These are phyloP conservation scores for Aethina tumida DNA, from an alignment of 1,140 invertebrate species.

Conservation along the genomic window DNA sequence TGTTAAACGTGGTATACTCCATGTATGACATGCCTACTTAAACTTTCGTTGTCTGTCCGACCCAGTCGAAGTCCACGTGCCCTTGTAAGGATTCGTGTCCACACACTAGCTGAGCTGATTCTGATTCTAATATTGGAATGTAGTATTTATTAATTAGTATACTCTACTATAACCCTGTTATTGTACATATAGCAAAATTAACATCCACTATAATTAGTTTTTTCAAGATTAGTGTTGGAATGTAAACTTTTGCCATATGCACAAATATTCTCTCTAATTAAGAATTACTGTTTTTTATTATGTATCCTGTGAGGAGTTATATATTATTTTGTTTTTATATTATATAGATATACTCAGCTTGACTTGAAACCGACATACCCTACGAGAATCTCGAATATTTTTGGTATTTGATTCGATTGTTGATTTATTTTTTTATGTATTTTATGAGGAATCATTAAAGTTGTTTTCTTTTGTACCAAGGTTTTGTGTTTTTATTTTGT, in stretches of 20 bases:
- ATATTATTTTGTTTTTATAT: too few relatives aligned
- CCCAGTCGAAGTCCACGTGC: too few relatives aligned
- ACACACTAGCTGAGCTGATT: too few relatives aligned
- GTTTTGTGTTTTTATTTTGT: slow-evolving; percentile 15
- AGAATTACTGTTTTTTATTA: too few relatives aligned
- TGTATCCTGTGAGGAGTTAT: too few relatives aligned
- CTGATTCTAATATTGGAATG: slow-evolving; percentile 5
- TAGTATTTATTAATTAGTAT: slow-evolving; percentile 21
- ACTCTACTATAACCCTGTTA: slow-evolving; percentile 14
- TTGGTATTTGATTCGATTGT: slow-evolving; percentile 4
- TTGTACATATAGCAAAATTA: slow-evolving; percentile 22
- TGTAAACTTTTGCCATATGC: slow-evolving; percentile 19
- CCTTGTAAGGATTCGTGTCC: too few relatives aligned
- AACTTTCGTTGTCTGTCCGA: too few relatives aligned
- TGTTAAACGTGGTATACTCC: too few relatives aligned
- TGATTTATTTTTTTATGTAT: slow-evolving; percentile 12
- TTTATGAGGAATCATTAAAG: slow-evolving; percentile 6
- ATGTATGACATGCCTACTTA: too few relatives aligned
- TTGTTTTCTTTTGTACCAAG: slow-evolving; percentile 15
- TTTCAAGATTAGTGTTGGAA: slow-evolving; percentile 3
- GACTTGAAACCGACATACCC: too few relatives aligned
- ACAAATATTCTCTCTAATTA: slow-evolving; percentile 17
- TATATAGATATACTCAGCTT: too few relatives aligned
- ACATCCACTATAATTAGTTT: too few relatives aligned
- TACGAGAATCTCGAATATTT: slow-evolving; percentile 1